Percentiles rank a stretch among this genome's conserved stretches.
These are phyloP conservation scores for Lissonota sp. DNA, from an alignment of 2,888 invertebrate genomes.

Conservation along the genomic window DNA sequence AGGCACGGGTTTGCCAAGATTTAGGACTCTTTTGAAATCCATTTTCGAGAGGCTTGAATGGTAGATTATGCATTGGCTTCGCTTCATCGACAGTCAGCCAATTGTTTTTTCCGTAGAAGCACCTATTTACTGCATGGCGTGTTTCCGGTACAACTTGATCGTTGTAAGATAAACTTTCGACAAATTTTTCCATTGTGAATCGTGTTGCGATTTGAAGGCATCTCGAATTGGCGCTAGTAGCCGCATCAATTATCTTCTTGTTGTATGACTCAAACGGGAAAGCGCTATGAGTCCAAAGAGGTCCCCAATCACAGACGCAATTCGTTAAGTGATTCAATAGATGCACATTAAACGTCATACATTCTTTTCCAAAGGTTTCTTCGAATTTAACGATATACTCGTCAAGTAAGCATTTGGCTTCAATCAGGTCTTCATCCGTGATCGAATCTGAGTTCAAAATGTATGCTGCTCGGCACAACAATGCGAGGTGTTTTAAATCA, in stretches of 20 bases:
- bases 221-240: conserved; percentile 34
- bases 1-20: conserved; percentile 25
- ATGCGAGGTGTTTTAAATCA: conserved; percentile 34
- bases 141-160: not conserved
- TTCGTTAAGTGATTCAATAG: conserved; percentile 36
- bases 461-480: conserved; percentile 30
- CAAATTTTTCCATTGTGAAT: conserved; percentile 35
- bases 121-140: not conserved
- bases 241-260: conserved; percentile 47
- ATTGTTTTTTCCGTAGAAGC: conserved; percentile 11
- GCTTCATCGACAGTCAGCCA: too few species aligned
- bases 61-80: not conserved
- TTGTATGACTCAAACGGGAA: conserved; percentile 54
- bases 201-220: conserved; percentile 40
- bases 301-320: conserved; percentile 53
- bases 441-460: conserved; percentile 38
- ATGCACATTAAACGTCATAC: conserved; percentile 46
- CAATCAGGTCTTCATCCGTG: not conserved
- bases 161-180: conserved; percentile 19
- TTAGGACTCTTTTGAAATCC: not conserved
- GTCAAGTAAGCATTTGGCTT: conserved; percentile 10
- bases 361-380: conserved; percentile 13
- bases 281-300: conserved; percentile 48
- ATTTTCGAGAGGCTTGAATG: conserved; percentile 1
- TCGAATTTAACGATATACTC: conserved; percentile 24